These are phyloP conservation scores for Tamandua tetradactyla DNA, from an alignment of 2,797 vertebrate species.

Conservation along the genomic window DNA sequence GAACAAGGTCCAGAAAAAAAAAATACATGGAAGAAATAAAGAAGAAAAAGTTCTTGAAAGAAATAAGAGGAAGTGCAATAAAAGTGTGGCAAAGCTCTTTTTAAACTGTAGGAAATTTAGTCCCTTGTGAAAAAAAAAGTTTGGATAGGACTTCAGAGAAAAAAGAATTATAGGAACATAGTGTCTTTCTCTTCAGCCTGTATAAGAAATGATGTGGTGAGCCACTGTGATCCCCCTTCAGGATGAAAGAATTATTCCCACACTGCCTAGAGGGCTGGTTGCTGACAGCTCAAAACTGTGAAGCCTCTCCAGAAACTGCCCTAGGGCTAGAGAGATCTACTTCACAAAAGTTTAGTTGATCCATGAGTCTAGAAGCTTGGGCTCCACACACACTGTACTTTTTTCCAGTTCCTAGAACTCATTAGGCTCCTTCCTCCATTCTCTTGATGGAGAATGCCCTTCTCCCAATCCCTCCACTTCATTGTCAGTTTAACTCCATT, in stretches of 20 bases:
- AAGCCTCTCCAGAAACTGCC: background rate
- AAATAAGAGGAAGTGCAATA: background rate
- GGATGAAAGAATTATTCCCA: background rate
- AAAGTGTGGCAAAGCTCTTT: background rate
- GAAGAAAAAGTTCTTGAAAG: background rate
- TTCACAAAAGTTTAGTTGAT: background rate
- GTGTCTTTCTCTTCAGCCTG: background rate
- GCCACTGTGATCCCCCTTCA: background rate
- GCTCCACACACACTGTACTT: background rate
- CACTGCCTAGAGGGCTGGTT: background rate
- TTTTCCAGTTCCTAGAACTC: background rate
- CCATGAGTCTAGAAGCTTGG: background rate
- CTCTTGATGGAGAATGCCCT: background rate
- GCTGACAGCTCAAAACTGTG: background rate
- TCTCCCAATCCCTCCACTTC: background rate
- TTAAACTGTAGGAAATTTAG: background rate
- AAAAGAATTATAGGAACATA: background rate
- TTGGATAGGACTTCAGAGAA: background rate
- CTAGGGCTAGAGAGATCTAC: background rate
- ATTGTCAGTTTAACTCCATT: background rate
- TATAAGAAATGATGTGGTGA: background rate
- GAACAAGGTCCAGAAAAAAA: background rate
- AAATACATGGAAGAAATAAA: background rate
- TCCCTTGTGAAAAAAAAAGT: background rate
- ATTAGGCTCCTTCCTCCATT: background rate